phyloP scores from a whole-genome alignment of 23 tunicate species.

The Halocynthia roretzi region DNA sequence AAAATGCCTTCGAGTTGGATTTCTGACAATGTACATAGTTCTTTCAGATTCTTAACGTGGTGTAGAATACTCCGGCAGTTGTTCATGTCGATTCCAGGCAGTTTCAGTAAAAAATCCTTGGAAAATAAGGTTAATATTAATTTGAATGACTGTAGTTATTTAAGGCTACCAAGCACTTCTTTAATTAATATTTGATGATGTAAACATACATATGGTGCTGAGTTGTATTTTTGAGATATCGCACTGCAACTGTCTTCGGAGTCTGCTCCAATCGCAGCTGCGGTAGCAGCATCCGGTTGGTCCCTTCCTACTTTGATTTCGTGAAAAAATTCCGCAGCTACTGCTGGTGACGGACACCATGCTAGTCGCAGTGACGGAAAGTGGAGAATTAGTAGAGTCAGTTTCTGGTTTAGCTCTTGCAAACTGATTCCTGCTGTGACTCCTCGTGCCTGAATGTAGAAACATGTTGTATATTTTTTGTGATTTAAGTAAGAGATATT shows the following conservation, averaged over 20 bases:
- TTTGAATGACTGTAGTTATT: neutral
- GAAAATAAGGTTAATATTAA: neutral
- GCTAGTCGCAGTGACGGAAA: conserved; percentile 81
- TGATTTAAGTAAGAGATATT: too few relatives aligned
- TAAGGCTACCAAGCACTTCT: neutral
- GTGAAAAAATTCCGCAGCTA: conserved; percentile 71
- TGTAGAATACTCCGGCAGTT: conserved; percentile 63
- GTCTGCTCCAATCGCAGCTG: conserved; percentile 34
- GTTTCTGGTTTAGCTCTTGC: conserved; percentile 78
- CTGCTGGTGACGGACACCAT: conserved; percentile 87
- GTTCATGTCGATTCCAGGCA: conserved; percentile 80
- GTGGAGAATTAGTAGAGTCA: conserved; percentile 54
- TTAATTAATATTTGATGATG: neutral
- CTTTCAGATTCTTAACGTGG: conserved; percentile 56
- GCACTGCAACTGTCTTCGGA: conserved; percentile 21
- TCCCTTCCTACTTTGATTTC: conserved; percentile 55
- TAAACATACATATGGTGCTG: conserved; percentile 43
- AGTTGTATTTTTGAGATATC: conserved; percentile 30
- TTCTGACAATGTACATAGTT: conserved; percentile 40
- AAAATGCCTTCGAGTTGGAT: conserved; percentile 33
- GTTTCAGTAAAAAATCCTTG: conserved; percentile 60
- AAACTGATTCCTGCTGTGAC: conserved; percentile 31
- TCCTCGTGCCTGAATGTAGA: conserved; percentile 28
- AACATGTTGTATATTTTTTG: neutral
- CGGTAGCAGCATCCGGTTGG: conserved; percentile 58